Evolutionary conservation across 2,113 vertebrate genomes (phyloP).

Genomic region (Nettapus auritus): DNA sequence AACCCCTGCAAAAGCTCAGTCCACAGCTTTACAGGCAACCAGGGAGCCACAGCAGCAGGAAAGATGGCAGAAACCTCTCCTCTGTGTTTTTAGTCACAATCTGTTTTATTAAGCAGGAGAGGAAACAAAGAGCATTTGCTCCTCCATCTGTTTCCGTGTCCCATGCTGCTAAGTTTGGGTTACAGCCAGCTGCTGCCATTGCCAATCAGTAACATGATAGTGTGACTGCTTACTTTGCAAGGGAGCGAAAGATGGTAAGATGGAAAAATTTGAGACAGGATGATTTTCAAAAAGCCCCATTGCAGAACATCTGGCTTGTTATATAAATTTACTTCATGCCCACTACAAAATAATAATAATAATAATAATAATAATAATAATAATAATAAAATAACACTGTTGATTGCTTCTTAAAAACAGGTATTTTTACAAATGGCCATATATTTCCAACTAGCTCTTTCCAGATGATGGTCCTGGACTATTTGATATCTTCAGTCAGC

Average conservation of each 20-base stretch:
- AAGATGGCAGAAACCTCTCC: neutral
- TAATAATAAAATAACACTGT: neutral
- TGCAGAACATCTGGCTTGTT: slow-evolving; percentile 1
- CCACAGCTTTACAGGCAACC: neutral
- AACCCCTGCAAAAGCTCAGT: neutral
- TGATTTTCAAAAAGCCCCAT: neutral
- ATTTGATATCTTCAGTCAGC: neutral
- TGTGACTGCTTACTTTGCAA: neutral
- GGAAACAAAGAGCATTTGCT: slow-evolving; percentile 55
- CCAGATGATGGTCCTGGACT: neutral
- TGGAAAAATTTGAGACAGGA: neutral
- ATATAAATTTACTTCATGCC: neutral
- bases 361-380: neutral
- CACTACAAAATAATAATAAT: neutral
- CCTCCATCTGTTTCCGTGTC: slow-evolving; percentile 38
- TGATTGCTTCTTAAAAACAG: neutral
- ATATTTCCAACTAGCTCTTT: neutral
- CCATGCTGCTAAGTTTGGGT: slow-evolving; percentile 5
- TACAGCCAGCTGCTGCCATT: slow-evolving; percentile 42
- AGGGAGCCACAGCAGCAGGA: neutral
- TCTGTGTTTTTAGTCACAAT: slow-evolving; percentile 18
- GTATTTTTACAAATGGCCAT: neutral
- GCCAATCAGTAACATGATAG: neutral
- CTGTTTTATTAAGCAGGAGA: slow-evolving; percentile 9
- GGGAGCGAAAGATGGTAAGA: neutral